These are phyloP conservation scores for Lepidurus apus DNA, from an alignment of 1,140 invertebrate species.

Conservation along the genomic window DNA sequence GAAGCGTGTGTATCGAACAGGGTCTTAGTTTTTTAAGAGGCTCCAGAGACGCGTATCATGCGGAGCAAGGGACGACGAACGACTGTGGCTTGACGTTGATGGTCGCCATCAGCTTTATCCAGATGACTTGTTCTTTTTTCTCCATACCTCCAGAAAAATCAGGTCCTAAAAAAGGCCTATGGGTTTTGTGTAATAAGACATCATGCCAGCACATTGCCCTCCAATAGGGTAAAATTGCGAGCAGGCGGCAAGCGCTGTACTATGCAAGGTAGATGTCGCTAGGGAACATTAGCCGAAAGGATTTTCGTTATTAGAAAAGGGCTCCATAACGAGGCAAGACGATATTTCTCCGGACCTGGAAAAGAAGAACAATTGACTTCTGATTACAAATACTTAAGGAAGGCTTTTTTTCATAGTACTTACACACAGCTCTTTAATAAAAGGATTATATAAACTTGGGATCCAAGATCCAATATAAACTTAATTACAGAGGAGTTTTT, in stretches of 20 bases:
- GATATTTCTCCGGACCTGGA: no score
- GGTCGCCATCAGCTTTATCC: not conserved
- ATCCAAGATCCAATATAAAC: no score
- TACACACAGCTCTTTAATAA: no score
- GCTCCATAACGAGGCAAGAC: no score
- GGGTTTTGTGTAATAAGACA: not conserved
- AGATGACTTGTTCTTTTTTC: not conserved
- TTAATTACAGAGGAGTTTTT: no score
- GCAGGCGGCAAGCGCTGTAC: not conserved
- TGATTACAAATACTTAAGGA: no score
- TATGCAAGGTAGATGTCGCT: not conserved
- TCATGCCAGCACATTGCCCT: not conserved
- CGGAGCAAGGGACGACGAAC: not conserved
- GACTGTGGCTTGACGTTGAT: constrained; percentile 8
- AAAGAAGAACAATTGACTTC: no score
- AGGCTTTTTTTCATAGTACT: no score
- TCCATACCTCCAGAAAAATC: no score
- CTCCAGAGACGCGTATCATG: constrained; percentile 13
- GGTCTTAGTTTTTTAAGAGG: not conserved
- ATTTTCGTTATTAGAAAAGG: not conserved
- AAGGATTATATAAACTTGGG: no score
- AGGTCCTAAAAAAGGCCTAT: not conserved
- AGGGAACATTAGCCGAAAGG: not conserved
- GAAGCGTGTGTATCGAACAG: not conserved
- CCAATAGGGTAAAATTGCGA: not conserved